Conservation (phyloP, 2,113 vertebrate genomes). For the Hydropotes inermis region DNA sequence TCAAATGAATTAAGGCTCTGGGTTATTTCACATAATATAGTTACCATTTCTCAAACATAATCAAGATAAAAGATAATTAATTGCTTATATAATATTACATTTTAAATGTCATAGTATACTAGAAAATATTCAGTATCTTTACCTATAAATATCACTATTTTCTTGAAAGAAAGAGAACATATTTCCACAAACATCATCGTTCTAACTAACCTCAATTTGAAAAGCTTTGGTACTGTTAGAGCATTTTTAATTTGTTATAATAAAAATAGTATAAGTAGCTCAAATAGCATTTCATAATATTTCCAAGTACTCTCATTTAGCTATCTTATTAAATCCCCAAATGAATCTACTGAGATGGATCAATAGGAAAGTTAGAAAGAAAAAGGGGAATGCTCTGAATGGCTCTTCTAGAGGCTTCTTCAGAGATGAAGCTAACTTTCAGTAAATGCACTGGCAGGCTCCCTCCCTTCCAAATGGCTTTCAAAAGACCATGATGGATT, state of each 20-base stretch:
- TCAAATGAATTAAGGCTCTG: neutral
- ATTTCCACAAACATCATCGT: neutral
- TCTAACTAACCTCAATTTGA: neutral
- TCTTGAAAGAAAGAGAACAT: neutral
- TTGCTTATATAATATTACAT: neutral
- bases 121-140: neutral
- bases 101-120: neutral
- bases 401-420: neutral
- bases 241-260: neutral
- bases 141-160: neutral
- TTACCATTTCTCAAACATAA: neutral
- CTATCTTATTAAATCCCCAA: neutral
- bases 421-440: neutral
- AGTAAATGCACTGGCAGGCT: neutral
- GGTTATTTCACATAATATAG: neutral
- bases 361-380: neutral
- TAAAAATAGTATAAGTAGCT: neutral
- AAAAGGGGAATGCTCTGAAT: neutral
- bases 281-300: neutral
- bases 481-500: conserved; percentile 38
- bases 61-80: neutral
- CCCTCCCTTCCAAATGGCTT: neutral
- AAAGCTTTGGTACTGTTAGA: neutral
- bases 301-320: neutral
- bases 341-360: neutral